Percentiles rank a stretch among this genome's conserved stretches.
These are phyloP conservation scores for Phyllopteryx taeniolatus DNA, from an alignment of 2,113 vertebrate species.

Conservation along the genomic window DNA sequence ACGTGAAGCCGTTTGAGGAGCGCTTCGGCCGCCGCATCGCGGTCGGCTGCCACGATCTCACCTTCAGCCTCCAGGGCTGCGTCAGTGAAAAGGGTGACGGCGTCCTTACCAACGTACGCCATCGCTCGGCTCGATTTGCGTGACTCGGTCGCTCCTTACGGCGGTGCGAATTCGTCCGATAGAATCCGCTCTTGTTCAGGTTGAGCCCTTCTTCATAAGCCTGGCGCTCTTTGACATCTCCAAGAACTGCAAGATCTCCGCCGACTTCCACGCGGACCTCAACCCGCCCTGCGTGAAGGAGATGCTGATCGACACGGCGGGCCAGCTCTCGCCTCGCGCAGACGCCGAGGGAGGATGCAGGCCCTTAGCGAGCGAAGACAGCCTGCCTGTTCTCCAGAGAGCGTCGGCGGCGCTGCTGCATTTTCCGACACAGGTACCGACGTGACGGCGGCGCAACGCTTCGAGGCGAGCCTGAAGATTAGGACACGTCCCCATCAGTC, in stretches of 20 bases:
- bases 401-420: constrained; percentile 78
- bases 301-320: constrained; percentile 76
- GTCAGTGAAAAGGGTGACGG: constrained; percentile 80
- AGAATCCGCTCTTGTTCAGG: constrained; percentile 66
- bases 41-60: constrained; percentile 89
- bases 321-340: constrained; percentile 43
- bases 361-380: constrained; percentile 42
- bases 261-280: constrained; percentile 93
- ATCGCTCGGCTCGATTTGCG: neutral
- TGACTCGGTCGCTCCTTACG: neutral
- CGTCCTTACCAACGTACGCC: constrained; percentile 82
- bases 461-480: neutral
- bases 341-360: constrained; percentile 36
- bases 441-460: too few relatives aligned
- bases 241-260: constrained; percentile 93
- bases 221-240: constrained; percentile 89
- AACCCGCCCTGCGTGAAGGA: constrained; percentile 84
- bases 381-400: constrained; percentile 74
- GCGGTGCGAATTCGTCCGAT: too few relatives aligned
- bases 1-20: constrained; percentile 93
- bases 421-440: constrained; percentile 81
- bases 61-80: constrained; percentile 87
- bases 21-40: constrained; percentile 84
- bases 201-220: constrained; percentile 95
- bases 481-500: neutral